Base-by-base conservation (phyloP, 1,140 invertebrate genomes). In the Lineus longissimus region DNA sequence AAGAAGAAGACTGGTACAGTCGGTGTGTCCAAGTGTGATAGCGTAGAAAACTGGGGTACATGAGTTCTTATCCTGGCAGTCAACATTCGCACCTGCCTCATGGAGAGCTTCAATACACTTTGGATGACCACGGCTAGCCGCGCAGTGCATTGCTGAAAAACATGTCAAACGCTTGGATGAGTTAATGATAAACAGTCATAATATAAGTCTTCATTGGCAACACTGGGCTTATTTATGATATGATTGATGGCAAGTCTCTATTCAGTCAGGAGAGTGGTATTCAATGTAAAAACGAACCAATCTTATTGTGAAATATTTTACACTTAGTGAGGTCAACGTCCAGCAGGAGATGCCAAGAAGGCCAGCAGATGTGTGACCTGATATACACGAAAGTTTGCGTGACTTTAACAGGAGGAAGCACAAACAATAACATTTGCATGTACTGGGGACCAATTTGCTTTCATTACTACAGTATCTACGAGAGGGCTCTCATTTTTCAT, bases 41-140 rank as follows among this genome's bases (percentile, higher is more conserved):
- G 95, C 91, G 78, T 98, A 99, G 80, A 98, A 97, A 1, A 99
- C 79, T 0, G 96, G 90, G 0, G 95, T 95, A 76, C 95, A 98
- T 0, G 94, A 71, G 62, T 80, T 80, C 58, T 77, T 81, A 77
- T 98, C 95, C 0, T 87, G 83, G 4, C 89, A 85, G 76, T 97
- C 92, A 0, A 93, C 89, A 15, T 91, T 87, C 11, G 80, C 73
- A 40, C 69, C 69, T 33, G 64, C 43, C 43, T 64, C 57, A 55
- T 66, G 86, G 30, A 98, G 82, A 2, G 90, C 90, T 68, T 97
- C 93, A 30, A 98, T 84, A 75, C 94, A 96, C 71, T 95, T 90
- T 0, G 90, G 90, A 77, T 98, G 94, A 2, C 97, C 97, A 63
- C 95, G 84, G 17, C 93, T 95, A 0, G 95, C 93, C 0, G 95